Conservation (phyloP, 2,888 invertebrate genomes). For the Baccha elongata region DNA sequence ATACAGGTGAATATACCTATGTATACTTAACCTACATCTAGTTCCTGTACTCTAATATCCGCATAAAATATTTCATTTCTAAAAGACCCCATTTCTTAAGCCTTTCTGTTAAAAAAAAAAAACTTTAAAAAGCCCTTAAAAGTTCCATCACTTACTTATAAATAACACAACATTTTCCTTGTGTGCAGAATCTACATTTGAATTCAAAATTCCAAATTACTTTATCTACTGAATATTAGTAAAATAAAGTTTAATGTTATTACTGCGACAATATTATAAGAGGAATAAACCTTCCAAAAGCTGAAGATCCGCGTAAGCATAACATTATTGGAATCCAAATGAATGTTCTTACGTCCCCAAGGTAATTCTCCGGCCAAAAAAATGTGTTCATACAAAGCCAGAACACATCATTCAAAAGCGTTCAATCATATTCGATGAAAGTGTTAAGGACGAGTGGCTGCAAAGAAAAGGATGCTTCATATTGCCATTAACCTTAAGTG, state of each 20-base stretch:
- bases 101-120: no score
- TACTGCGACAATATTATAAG: slow-evolving; percentile 41
- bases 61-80: no score
- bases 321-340: slow-evolving; percentile 44
- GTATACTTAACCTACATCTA: no score
- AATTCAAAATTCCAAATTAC: slow-evolving; percentile 25
- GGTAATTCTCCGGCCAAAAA: not conserved
- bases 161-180: no score
- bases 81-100: no score
- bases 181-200: no score
- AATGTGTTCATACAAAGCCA: no score
- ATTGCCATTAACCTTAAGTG: slow-evolving; percentile 71
- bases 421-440: slow-evolving; percentile 62
- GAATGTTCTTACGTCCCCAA: slow-evolving; percentile 23
- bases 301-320: not conserved
- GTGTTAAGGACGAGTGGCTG: slow-evolving; percentile 68
- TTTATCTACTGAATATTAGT: slow-evolving; percentile 64
- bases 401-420: slow-evolving; percentile 54
- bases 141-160: no score
- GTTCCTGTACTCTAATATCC: no score
- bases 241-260: slow-evolving; percentile 69
- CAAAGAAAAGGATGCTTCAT: slow-evolving; percentile 65
- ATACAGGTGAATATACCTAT: no score
- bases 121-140: no score
- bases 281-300: slow-evolving; percentile 33